Evolutionary conservation across 2,113 vertebrate species (phyloP).

Genomic region (Otis tarda): DNA sequence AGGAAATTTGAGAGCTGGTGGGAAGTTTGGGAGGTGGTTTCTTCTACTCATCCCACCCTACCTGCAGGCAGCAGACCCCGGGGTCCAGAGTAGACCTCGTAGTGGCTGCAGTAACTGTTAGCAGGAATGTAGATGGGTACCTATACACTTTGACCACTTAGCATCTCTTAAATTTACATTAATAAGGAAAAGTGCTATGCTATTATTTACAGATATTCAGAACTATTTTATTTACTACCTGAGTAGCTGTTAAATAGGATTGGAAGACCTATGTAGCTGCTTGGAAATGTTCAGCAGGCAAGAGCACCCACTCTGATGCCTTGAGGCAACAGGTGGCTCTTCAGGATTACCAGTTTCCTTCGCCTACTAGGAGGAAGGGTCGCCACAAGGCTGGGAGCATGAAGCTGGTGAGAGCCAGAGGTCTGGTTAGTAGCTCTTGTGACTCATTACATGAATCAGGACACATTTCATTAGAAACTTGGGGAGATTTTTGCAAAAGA

Average conservation of each 20-base stretch:
- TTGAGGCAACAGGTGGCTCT: neutral
- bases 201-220: neutral
- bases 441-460: neutral
- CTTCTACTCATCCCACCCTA: neutral
- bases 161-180: neutral
- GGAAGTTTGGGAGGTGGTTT: neutral
- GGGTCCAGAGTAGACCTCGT: accelerated
- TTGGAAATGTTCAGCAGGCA: neutral
- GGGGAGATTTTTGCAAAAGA: neutral
- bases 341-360: neutral
- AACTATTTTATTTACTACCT: neutral
- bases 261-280: neutral
- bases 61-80: neutral
- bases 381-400: neutral
- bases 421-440: neutral
- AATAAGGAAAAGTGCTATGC: neutral
- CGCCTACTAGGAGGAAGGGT: neutral
- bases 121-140: neutral
- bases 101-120: neutral
- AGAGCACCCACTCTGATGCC: neutral
- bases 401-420: neutral
- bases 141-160: neutral
- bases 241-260: neutral
- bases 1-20: neutral
- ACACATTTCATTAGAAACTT: neutral